A percentile compares a stretch with the other conserved stretches of the same genome.
Conservation (phyloP, 2,113 vertebrate species). For the Nettapus auritus region DNA sequence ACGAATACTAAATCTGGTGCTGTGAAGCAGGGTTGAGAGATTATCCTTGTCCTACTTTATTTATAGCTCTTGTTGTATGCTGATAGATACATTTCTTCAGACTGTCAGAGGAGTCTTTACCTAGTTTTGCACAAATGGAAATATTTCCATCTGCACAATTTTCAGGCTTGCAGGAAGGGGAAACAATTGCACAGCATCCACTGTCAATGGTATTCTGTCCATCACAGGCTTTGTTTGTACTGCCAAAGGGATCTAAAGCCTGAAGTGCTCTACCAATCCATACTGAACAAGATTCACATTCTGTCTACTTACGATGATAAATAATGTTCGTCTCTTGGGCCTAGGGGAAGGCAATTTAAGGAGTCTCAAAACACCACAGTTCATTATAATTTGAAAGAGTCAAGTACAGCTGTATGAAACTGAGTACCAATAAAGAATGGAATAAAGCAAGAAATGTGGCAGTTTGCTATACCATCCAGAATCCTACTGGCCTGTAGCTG, state of each 20-base stretch:
- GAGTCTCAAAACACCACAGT: background rate
- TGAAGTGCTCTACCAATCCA: background rate
- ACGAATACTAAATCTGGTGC: background rate
- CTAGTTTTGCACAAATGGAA: background rate
- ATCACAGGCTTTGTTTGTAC: background rate
- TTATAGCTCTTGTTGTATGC: background rate
- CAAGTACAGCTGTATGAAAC: background rate
- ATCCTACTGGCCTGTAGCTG: background rate
- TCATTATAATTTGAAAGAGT: background rate
- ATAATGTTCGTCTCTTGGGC: background rate
- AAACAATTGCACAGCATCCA: background rate
- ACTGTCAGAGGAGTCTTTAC: background rate
- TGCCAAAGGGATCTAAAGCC: background rate
- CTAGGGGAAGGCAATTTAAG: background rate
- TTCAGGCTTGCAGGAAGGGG: background rate
- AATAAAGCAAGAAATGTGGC: background rate
- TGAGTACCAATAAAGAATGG: background rate
- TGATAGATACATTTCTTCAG: background rate
- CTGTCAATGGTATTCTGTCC: background rate
- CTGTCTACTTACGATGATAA: background rate
- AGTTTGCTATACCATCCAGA: background rate
- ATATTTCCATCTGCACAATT: background rate
- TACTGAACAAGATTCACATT: background rate
- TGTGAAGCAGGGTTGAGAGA: background rate
- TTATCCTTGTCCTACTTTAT: background rate